Evolutionary conservation across 2,113 vertebrate genomes (phyloP).

Genomic region (Erpornis zantholeuca): DNA sequence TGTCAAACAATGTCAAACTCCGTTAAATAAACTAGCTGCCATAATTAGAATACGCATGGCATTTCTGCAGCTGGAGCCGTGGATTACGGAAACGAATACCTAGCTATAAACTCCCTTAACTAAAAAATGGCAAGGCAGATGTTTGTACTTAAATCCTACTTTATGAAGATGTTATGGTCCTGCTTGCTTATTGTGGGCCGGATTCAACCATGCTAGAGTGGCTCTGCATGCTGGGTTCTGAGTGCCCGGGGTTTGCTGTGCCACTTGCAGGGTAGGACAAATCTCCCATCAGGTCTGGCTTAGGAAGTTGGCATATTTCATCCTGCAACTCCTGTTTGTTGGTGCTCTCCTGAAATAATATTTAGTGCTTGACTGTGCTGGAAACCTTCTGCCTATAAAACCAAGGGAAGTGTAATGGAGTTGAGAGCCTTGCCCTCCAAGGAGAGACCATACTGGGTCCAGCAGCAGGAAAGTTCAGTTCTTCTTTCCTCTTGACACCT

Average conservation of each 20-base stretch:
- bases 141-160: constrained; percentile 32
- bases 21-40: constrained; percentile 44
- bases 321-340: accelerated
- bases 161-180: background rate
- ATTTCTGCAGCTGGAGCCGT: background rate
- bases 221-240: background rate
- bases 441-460: background rate
- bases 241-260: background rate
- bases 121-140: constrained; percentile 37
- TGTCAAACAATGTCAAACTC: constrained; percentile 46
- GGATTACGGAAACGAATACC: background rate
- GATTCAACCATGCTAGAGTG: background rate
- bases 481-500: background rate
- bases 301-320: background rate
- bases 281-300: background rate
- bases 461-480: background rate
- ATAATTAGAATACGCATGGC: constrained; percentile 28
- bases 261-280: background rate
- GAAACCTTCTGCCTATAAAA: background rate
- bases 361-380: background rate
- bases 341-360: background rate
- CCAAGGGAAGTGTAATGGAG: background rate
- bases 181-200: background rate
- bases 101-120: constrained; percentile 8
- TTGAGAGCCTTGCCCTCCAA: background rate